Evolutionary conservation across 2,113 vertebrate genomes (phyloP).

Genomic region (Microtus pennsylvanicus): DNA sequence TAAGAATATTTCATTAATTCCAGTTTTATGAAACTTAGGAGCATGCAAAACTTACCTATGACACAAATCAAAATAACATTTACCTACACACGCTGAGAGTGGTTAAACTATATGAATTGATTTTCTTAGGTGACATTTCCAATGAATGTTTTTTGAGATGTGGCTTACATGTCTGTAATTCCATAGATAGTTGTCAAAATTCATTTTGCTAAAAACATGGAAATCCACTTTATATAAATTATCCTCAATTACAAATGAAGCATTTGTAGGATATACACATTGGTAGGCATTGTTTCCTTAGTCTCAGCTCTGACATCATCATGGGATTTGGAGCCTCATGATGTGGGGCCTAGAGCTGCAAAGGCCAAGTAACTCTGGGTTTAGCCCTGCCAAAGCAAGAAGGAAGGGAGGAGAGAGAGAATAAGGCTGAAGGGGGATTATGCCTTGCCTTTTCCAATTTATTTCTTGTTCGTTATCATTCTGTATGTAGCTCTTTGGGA

Average conservation of each 20-base stretch:
- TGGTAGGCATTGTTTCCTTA: not conserved
- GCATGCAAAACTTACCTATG: not conserved
- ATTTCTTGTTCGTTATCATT: not conserved
- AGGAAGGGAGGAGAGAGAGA: not conserved
- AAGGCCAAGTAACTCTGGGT: not conserved
- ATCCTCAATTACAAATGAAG: not conserved
- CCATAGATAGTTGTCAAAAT: not conserved
- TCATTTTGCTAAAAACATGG: not conserved
- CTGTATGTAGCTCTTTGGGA: not conserved
- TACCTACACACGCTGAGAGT: not conserved
- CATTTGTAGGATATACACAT: not conserved
- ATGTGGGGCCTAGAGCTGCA: not conserved
- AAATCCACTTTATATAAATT: not conserved
- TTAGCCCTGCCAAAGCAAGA: not conserved
- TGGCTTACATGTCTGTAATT: not conserved
- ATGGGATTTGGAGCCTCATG: not conserved
- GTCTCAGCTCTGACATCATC: not conserved
- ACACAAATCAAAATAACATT: not conserved
- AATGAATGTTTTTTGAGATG: not conserved
- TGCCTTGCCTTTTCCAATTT: not conserved
- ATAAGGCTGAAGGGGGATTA: too few species aligned
- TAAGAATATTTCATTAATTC: not conserved
- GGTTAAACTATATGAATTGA: not conserved
- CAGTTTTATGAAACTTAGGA: not conserved
- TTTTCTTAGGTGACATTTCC: not conserved